Percentiles rank a stretch among this genome's conserved stretches.
phyloP scores from a whole-genome alignment of 2,797 vertebrate species.

The Myripristis murdjan region DNA sequence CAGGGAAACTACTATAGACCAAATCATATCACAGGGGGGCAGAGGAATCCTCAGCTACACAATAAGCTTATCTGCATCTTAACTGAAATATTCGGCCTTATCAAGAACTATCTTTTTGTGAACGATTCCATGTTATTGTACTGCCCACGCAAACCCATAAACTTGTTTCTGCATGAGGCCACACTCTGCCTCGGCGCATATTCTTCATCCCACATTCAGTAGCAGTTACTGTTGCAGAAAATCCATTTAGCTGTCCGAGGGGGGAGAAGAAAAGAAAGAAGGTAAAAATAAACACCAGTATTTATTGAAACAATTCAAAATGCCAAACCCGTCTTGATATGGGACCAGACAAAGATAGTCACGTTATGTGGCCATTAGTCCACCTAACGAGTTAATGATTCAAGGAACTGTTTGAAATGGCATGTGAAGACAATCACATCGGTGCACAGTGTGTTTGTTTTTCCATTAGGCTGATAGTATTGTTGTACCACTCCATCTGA shows the following conservation, averaged over 20 bases:
- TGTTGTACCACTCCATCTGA: neutral
- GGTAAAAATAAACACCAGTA: conserved; percentile 14
- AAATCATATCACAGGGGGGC: neutral
- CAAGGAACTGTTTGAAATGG: conserved; percentile 37
- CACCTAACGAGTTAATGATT: conserved; percentile 66
- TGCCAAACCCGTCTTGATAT: neutral
- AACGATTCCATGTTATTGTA: neutral
- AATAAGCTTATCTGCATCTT: too few species aligned
- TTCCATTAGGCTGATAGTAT: conserved; percentile 40
- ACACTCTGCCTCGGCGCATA: neutral
- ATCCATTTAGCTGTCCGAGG: conserved; percentile 1
- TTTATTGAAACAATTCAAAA: conserved; percentile 27
- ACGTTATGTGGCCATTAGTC: conserved; percentile 3
- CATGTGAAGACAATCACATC: conserved; percentile 26
- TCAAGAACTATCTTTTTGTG: neutral
- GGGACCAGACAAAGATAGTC: neutral
- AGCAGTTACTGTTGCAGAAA: conserved; percentile 32
- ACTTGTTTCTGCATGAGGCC: conserved; percentile 28
- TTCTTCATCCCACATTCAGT: neutral
- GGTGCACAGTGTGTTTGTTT: conserved; percentile 41
- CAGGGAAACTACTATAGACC: neutral
- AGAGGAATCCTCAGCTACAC: too few species aligned
- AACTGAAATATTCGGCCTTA: too few species aligned
- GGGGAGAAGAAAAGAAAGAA: neutral
- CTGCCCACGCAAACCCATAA: neutral